Evolutionary conservation across 2,888 invertebrate genomes (phyloP), one percentile per base, ranked within the genome.

Genomic region (Scaptomyza flava): DNA sequence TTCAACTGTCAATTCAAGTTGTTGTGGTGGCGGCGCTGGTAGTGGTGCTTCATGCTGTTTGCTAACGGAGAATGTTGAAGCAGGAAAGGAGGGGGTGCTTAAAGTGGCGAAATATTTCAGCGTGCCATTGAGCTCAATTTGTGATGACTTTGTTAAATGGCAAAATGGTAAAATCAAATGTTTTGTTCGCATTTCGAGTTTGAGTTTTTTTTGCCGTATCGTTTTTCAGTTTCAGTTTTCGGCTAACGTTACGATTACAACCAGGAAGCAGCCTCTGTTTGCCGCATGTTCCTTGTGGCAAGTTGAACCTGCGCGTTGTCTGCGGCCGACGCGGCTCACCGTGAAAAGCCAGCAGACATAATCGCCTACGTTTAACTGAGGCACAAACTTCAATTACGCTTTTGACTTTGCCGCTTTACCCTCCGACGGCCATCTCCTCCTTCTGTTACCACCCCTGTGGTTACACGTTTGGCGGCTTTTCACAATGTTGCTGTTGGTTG

Each of bases 381-480:
- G 72, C 85, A 72, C 72, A 73, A 72, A 80, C 81, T 78, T 85
- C 85, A 85, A 84, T 85, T 84, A 85, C 81, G 78, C 70, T 80
- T 79, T 73, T 81, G 75, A 72, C 81, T 78, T 80, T 78, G 77
- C 66, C 60, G 48, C 59, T 6, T 6, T 62, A 57, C 34, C 59
- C 33, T 41, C 36, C 36, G 41, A 47, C 64, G 9, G 36, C 45
- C 17, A 20, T 38, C 34, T 6, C 31, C 17, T 6, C 43, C 2
- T 17, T 9, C 51, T 36, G 7, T n/a, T 6, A 8, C 1, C 31
- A 46, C 3, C 7, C 9, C 33, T 8, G 17, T 7, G 48, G 42
- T 17, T 51, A 71, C 77, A 59, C 50, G 79, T 79, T 79, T 62
- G 77, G 68, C 53, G 56, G 74, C 79, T 77, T 77, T 77, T 68